Percentiles rank a stretch among this genome's conserved stretches.
phyloP scores from a whole-genome alignment of 1,140 invertebrate genomes.

The Melipona quadrifasciata region DNA sequence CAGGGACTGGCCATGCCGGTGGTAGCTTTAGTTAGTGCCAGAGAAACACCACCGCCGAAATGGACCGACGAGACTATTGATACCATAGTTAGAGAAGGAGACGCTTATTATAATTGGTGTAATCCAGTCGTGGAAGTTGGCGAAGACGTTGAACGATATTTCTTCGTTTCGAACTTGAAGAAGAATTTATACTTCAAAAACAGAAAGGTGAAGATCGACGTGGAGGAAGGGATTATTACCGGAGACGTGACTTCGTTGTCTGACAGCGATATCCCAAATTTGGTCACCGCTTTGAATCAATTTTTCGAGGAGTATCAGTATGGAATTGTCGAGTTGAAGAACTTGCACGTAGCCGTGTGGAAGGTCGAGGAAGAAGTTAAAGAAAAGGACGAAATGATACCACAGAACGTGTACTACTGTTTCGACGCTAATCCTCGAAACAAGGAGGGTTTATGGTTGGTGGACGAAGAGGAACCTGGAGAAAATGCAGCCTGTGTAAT shows the following conservation, averaged over 20 bases:
- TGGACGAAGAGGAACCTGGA: constrained; percentile 23
- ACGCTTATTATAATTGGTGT: constrained; percentile 75
- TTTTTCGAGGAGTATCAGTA: constrained; percentile 72
- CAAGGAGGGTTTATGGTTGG: constrained; percentile 27
- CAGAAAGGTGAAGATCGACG: constrained; percentile 66
- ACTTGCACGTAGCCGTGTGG: constrained; percentile 70
- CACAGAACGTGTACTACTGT: constrained; percentile 68
- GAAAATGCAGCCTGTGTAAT: constrained; percentile 65
- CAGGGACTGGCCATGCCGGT: constrained; percentile 75
- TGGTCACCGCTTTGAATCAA: constrained; percentile 56
- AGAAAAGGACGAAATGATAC: constrained; percentile 58
- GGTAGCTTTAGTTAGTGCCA: constrained; percentile 64
- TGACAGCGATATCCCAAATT: constrained; percentile 47
- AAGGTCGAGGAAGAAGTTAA: constrained; percentile 71
- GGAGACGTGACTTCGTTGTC: constrained; percentile 55
- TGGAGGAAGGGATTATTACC: constrained; percentile 68
- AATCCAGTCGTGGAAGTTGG: constrained; percentile 51
- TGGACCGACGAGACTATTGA: constrained; percentile 70
- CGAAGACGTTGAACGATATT: constrained; percentile 31
- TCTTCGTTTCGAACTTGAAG: constrained; percentile 65
- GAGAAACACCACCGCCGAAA: constrained; percentile 61
- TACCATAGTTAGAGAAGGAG: constrained; percentile 66
- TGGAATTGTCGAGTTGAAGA: constrained; percentile 69
- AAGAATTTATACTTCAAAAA: constrained; percentile 72
- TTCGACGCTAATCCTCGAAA: constrained; percentile 71